Evolutionary conservation across 2,797 vertebrate genomes (phyloP).

Genomic region (Enteromius treurensis): DNA sequence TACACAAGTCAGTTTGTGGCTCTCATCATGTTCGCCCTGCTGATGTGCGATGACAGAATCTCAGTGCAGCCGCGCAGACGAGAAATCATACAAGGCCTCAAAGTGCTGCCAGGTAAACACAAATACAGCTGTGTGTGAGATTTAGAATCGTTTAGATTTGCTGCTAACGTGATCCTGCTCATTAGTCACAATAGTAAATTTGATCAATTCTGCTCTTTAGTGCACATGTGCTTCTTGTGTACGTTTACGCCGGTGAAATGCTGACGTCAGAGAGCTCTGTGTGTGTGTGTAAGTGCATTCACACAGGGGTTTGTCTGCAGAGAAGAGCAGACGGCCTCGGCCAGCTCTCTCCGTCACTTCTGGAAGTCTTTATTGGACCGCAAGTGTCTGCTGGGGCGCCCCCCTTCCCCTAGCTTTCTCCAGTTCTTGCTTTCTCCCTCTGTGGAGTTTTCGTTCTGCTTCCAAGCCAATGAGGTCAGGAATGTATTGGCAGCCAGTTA

Average conservation of each 20-base stretch:
- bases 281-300: constrained; percentile 11
- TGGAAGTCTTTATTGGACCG: constrained; percentile 50
- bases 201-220: neutral
- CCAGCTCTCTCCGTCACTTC: constrained; percentile 43
- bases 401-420: neutral
- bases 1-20: constrained; percentile 99
- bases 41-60: constrained; percentile 97
- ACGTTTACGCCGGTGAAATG: neutral
- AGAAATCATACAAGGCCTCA: constrained; percentile 92
- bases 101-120: constrained; percentile 87
- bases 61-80: constrained; percentile 95
- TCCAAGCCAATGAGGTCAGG: constrained; percentile 56
- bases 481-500: constrained; percentile 54
- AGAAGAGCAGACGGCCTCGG: neutral
- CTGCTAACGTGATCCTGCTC: neutral
- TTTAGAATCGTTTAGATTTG: neutral
- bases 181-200: neutral
- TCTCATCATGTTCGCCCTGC: constrained; percentile 94
- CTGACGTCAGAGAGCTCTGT: neutral
- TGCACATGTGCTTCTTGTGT: constrained; percentile 1
- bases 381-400: constrained; percentile 50
- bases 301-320: constrained; percentile 7
- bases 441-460: constrained; percentile 17
- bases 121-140: neutral
- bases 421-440: constrained; percentile 13